phyloP scores from a whole-genome alignment of 2,797 vertebrate genomes.

The Scolopax rusticola region DNA sequence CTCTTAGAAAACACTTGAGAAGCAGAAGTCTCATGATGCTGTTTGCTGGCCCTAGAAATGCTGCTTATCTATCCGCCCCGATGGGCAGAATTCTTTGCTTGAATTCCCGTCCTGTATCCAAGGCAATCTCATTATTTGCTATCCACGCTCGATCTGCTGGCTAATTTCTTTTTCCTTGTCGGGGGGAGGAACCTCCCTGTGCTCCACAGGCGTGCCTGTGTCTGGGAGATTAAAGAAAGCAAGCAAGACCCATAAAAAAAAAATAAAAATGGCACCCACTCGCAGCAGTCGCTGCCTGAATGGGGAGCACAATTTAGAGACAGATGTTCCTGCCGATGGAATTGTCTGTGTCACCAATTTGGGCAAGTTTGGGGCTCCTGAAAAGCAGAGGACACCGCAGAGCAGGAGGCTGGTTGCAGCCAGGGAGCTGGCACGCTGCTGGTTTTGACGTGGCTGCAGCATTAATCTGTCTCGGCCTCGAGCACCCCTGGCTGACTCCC shows the following conservation, averaged over 20 bases:
- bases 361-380: neutral
- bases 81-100: constrained; percentile 42
- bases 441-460: neutral
- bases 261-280: neutral
- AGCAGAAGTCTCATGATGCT: rapidly evolving
- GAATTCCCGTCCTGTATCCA: constrained; percentile 28
- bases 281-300: neutral
- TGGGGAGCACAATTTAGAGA: neutral
- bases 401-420: neutral
- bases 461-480: neutral
- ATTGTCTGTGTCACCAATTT: neutral
- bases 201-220: neutral
- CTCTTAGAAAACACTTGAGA: neutral
- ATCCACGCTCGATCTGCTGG: neutral
- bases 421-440: neutral
- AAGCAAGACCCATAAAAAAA: neutral
- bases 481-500: neutral
- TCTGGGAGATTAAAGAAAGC: constrained; percentile 37
- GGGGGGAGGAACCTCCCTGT: neutral
- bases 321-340: constrained; percentile 12
- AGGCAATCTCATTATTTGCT: constrained; percentile 62
- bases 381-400: neutral
- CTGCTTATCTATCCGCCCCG: neutral
- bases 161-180: constrained; percentile 54
- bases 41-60: neutral